These are phyloP conservation scores for Leptura quadrifasciata DNA, from an alignment of 2,888 invertebrate species.

Conservation along the genomic window DNA sequence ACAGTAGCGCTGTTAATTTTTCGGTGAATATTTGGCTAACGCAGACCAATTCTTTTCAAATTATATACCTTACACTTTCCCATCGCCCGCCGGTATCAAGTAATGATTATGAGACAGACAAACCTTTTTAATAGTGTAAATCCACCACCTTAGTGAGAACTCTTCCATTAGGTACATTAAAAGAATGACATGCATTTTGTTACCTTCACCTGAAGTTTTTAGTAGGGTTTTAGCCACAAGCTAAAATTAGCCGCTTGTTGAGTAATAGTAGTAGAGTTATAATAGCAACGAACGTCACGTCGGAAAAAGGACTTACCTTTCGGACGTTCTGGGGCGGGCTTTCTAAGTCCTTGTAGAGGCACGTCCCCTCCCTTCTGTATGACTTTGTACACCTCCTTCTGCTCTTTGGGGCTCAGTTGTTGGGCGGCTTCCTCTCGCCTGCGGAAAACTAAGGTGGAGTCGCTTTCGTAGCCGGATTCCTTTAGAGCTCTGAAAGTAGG, in stretches of 20 bases:
- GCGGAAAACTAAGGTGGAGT: slow-evolving; percentile 90
- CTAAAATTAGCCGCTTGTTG: slow-evolving; percentile 7
- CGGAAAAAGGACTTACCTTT: slow-evolving; percentile 77
- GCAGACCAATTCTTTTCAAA: too few species aligned
- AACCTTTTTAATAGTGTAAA: slow-evolving; percentile 24
- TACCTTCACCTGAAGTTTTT: slow-evolving; percentile 53
- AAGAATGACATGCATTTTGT: slow-evolving; percentile 46
- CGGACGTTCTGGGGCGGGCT: slow-evolving; percentile 89
- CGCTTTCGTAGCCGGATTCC: slow-evolving; percentile 94
- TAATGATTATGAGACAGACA: slow-evolving; percentile 6
- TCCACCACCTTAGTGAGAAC: slow-evolving; percentile 31
- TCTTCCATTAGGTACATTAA: slow-evolving; percentile 14
- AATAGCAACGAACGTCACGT: not conserved
- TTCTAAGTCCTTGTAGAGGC: slow-evolving; percentile 92
- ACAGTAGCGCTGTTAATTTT: too few species aligned
- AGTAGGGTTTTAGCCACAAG: slow-evolving; percentile 44
- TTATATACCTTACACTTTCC: not conserved
- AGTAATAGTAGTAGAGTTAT: slow-evolving; percentile 24
- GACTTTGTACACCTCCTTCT: slow-evolving; percentile 88
- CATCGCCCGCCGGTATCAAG: not conserved
- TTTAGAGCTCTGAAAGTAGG: slow-evolving; percentile 82
- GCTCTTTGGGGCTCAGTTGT: slow-evolving; percentile 87
- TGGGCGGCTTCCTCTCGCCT: slow-evolving; percentile 81
- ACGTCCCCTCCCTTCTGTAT: slow-evolving; percentile 97
- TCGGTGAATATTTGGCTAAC: too few species aligned